A percentile compares a stretch with the other conserved stretches of the same genome.
Conservation (phyloP, 2,888 invertebrate species). For the Nebria brevicollis region DNA sequence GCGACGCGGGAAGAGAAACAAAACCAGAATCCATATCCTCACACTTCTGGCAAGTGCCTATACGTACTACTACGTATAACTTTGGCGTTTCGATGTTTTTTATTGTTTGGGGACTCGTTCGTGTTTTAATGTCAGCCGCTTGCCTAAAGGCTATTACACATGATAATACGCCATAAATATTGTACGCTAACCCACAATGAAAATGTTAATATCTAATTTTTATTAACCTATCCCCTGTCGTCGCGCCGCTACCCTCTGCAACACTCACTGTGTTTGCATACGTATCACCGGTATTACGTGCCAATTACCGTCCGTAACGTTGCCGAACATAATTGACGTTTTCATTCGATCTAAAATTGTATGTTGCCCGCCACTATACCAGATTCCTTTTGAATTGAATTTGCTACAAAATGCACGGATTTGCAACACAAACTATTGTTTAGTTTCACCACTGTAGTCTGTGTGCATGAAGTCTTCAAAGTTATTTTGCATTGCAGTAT, state of each 20-base stretch:
- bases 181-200: conserved; percentile 45
- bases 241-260: background rate
- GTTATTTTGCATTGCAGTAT: background rate
- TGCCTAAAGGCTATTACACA: conserved; percentile 47
- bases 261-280: conserved; percentile 32
- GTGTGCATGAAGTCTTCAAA: background rate
- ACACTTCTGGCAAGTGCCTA: too few species aligned
- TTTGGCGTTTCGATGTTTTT: conserved; percentile 12
- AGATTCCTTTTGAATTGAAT: background rate
- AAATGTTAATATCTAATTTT: conserved; percentile 48
- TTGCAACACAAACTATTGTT: background rate
- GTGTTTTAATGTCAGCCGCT: conserved; percentile 45
- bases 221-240: conserved; percentile 27
- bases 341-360: conserved; percentile 46
- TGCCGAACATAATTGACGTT: conserved; percentile 42
- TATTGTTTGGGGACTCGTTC: conserved; percentile 24
- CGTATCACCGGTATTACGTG: conserved; percentile 43
- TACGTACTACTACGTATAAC: background rate
- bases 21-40: too few species aligned
- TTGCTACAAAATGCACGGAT: background rate
- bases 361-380: conserved; percentile 20
- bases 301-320: conserved; percentile 42
- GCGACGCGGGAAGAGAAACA: too few species aligned
- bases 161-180: conserved; percentile 47
- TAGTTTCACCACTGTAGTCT: background rate